Evolutionary conservation across 2,797 vertebrate genomes (phyloP).

Genomic region (Dryobates pubescens): DNA sequence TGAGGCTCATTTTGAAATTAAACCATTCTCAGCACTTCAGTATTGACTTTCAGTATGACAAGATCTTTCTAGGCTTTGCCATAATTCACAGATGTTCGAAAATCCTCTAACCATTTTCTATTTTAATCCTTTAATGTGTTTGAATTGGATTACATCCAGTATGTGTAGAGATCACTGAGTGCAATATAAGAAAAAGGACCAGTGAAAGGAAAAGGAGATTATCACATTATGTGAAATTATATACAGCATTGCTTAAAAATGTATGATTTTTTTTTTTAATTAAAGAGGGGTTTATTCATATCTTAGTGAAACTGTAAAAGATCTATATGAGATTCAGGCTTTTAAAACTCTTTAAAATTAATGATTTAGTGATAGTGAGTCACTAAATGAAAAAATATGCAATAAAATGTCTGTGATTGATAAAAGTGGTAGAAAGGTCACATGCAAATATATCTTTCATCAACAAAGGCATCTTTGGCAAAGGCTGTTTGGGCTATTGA

Average conservation of each 20-base stretch:
- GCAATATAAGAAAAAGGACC: neutral
- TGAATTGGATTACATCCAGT: neutral
- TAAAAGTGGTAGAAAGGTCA: neutral
- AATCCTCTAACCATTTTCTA: conserved; percentile 1
- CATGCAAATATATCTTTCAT: neutral
- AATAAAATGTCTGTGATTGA: neutral
- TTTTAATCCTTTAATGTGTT: conserved; percentile 24
- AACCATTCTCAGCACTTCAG: neutral
- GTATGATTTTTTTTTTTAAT: neutral
- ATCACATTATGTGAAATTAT: neutral
- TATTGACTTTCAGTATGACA: neutral
- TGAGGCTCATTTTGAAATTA: neutral
- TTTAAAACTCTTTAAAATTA: neutral
- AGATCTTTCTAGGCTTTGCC: neutral
- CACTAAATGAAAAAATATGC: neutral
- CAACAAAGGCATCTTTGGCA: neutral
- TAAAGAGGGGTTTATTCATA: neutral
- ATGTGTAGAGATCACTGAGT: neutral
- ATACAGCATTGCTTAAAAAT: neutral
- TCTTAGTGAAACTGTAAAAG: neutral
- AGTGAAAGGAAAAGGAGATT: neutral
- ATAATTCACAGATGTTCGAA: neutral
- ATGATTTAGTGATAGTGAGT: neutral
- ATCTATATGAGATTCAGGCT: neutral
- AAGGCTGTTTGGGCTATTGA: no score